Base-by-base conservation (phyloP, 2,888 invertebrate genomes). In the Nomada fucata region DNA sequence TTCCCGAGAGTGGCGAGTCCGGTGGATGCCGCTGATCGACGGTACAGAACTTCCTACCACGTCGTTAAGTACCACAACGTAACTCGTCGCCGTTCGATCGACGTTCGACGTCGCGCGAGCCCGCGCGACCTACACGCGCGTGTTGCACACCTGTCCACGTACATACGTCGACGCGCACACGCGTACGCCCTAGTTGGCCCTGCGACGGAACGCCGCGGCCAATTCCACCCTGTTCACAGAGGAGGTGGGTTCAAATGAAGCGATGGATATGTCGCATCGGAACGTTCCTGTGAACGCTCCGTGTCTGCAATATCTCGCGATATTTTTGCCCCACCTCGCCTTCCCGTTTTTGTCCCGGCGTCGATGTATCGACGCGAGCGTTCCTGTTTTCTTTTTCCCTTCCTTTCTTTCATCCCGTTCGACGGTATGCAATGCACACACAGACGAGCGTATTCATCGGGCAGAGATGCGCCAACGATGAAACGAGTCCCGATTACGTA, bases 11-110 rank as follows among this genome's bases (percentile, higher is more conserved):
- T 52, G 53, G 61, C 23, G 26, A 52, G 60, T 55, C 61, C 26
- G 29, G 18, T 20, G 67, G 36, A 10, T 29, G 29, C 36, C 55
- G 64, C 26, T 67, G 76, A 81, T 80, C 64, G 80, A 70, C 59
- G 59, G 59, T 52, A 11, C 15, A 20, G 60, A 73, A 73, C 61
- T 73, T 73, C 53, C 82, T 52, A 26, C 15, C 65, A 23, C 64
- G 71, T 26, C 36, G n/a, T 47, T 78, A 55, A 80, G 64, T 64
- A 72, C 63, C 47, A 11, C 50, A 29, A 53, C 63, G 64, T 67
- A 72, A 73, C 36, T 36, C 36, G 36, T 36, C 69, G 29, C 10
- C 47, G 65, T 61, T 64, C 68, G 79, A 82, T 73, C 55, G 82
- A 61, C 69, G 50, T 83, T 47, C 76, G 68, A 64, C 63, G 67